These are phyloP conservation scores for Chymomyza procnemis DNA, from an alignment of 2,888 invertebrate genomes.

Conservation along the genomic window DNA sequence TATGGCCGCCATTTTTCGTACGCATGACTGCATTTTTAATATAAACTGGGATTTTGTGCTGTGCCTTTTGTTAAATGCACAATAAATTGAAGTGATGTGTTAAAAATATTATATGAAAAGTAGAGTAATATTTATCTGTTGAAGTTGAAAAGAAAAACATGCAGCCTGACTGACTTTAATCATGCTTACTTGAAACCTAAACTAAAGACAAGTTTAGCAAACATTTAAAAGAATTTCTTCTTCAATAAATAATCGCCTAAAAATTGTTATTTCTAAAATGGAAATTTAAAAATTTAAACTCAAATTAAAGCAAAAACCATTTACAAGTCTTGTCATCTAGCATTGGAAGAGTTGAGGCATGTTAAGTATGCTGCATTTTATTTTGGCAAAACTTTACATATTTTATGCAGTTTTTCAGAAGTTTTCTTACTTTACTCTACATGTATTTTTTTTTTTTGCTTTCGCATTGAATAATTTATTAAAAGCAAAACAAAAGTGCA, in stretches of 20 bases:
- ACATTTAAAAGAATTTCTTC: too few relatives aligned
- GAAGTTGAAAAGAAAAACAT: too few relatives aligned
- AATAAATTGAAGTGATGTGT: too few relatives aligned
- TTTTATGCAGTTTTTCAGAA: background rate
- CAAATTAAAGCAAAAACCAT: background rate
- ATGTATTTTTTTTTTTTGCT: background rate
- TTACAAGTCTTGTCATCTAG: background rate
- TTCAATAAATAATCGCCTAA: background rate
- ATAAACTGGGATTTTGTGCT: background rate
- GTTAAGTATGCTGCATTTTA: background rate
- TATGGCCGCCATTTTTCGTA: background rate
- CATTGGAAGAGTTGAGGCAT: background rate
- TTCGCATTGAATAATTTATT: constrained; percentile 2
- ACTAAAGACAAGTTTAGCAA: too few relatives aligned
- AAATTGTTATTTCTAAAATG: background rate
- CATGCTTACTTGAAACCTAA: too few relatives aligned
- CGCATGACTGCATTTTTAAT: background rate
- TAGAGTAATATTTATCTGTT: too few relatives aligned
- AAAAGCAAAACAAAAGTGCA: background rate
- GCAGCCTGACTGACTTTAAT: too few relatives aligned
- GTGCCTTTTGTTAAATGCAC: background rate
- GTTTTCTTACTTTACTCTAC: background rate
- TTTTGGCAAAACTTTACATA: background rate
- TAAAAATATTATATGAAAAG: too few relatives aligned
- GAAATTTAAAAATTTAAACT: background rate